A percentile compares a stretch with the other conserved stretches of the same genome.
Conservation (phyloP, 2,113 vertebrate species). For the Zootoca vivipara region DNA sequence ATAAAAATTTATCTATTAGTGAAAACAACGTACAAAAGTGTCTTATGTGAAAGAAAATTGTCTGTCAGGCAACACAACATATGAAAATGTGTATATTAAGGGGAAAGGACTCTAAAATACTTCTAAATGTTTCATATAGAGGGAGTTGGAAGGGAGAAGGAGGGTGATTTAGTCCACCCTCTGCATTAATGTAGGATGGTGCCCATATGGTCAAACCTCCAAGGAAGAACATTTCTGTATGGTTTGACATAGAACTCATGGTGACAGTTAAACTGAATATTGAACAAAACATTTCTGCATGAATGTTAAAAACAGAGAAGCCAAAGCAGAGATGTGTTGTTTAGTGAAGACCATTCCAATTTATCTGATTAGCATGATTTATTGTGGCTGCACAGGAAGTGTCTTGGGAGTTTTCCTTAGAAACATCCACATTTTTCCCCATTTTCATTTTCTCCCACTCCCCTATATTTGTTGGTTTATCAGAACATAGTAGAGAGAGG, state of each 20-base stretch:
- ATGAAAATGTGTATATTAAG: too few species aligned
- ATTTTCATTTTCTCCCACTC: not conserved
- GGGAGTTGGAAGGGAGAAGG: too few species aligned
- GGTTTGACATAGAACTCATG: not conserved
- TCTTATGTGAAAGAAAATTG: too few species aligned
- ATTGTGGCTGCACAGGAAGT: not conserved
- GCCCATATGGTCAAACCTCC: slow-evolving; percentile 8
- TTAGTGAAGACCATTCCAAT: too few species aligned
- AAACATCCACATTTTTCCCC: too few species aligned
- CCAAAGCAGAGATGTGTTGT: not conserved
- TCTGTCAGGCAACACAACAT: too few species aligned
- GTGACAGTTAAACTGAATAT: slow-evolving; percentile 1
- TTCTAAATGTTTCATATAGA: too few species aligned
- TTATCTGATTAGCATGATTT: not conserved
- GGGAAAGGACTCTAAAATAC: too few species aligned
- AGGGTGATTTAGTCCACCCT: too few species aligned
- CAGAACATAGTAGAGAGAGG: not conserved
- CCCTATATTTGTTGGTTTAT: not conserved
- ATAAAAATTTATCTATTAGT: too few species aligned
- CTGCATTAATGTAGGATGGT: not conserved
- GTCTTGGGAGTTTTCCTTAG: not conserved
- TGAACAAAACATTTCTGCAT: not conserved
- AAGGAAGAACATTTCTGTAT: slow-evolving; percentile 12
- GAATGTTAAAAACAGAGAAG: not conserved
- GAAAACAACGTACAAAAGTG: too few species aligned